Percentiles rank a stretch among this genome's conserved stretches.
These are phyloP conservation scores for Drosophila acutilabella DNA, from an alignment of 2,888 invertebrate genomes.

Conservation along the genomic window DNA sequence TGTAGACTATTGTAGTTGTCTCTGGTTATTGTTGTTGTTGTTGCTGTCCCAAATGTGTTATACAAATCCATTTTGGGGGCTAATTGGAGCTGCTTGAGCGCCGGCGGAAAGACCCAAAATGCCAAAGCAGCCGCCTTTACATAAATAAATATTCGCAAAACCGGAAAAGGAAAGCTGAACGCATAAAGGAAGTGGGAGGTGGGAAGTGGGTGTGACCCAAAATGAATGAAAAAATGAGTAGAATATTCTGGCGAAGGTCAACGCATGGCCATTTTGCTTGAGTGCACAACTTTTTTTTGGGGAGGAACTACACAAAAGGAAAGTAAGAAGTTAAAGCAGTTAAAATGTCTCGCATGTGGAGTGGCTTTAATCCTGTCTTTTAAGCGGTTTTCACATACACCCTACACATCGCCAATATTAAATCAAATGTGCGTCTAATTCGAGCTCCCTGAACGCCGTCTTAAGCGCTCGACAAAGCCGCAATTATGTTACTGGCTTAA, in stretches of 20 bases:
- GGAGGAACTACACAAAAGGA: slow-evolving; percentile 1
- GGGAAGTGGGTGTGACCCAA: slow-evolving; percentile 22
- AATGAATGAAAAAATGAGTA: slow-evolving; percentile 5
- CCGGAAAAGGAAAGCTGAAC: slow-evolving; percentile 15
- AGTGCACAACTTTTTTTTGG: slow-evolving; percentile 32
- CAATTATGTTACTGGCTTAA: slow-evolving; percentile 52
- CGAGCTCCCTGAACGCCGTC: slow-evolving; percentile 4
- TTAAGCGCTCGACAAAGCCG: slow-evolving; percentile 38
- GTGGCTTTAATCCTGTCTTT: slow-evolving; percentile 53
- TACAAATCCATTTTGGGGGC: slow-evolving; percentile 78
- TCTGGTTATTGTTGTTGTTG: slow-evolving; percentile 16
- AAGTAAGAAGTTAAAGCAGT: slow-evolving; percentile 10
- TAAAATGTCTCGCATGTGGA: slow-evolving; percentile 28
- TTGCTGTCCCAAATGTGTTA: slow-evolving; percentile 62
- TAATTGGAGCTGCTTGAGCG: slow-evolving; percentile 66
- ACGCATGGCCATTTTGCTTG: slow-evolving; percentile 48
- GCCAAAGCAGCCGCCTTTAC: slow-evolving; percentile 14
- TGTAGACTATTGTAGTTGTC: slow-evolving; percentile 54
- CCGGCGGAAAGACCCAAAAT: slow-evolving; percentile 58
- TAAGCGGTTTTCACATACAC: slow-evolving; percentile 47
- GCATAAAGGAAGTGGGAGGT: slow-evolving; percentile 9
- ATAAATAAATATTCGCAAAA: slow-evolving; percentile 16
- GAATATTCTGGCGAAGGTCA: slow-evolving; percentile 34
- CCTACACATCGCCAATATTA: slow-evolving; percentile 18
- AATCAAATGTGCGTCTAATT: slow-evolving; percentile 34